Evolutionary conservation across 2,888 invertebrate species (phyloP).

Genomic region (Apotomis capreana): DNA sequence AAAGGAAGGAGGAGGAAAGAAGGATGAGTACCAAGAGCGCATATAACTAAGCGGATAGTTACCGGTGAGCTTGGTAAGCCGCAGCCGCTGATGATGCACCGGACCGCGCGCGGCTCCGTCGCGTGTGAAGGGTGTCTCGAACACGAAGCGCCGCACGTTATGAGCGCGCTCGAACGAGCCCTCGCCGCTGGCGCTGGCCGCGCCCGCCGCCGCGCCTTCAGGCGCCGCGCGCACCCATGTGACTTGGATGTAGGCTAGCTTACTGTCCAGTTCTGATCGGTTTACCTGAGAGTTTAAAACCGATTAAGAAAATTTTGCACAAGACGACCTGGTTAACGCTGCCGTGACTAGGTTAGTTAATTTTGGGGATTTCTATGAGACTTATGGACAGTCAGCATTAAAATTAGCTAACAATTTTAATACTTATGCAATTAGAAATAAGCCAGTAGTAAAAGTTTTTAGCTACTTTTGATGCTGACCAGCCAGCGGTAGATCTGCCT

Average conservation of each 20-base stretch:
- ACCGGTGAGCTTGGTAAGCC: conserved; percentile 96
- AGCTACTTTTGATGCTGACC: too few relatives aligned
- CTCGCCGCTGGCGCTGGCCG: conserved; percentile 86
- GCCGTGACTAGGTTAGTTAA: too few relatives aligned
- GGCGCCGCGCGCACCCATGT: conserved; percentile 97
- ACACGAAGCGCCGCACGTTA: conserved; percentile 95
- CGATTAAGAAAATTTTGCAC: too few relatives aligned
- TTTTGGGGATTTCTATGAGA: too few relatives aligned
- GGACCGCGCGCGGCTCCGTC: conserved; percentile 90
- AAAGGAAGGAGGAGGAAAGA: too few relatives aligned
- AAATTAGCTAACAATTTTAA: too few relatives aligned
- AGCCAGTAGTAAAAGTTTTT: too few relatives aligned
- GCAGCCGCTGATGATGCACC: conserved; percentile 95
- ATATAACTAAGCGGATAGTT: conserved; percentile 46
- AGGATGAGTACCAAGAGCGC: not conserved
- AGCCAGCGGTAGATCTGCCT: too few relatives aligned
- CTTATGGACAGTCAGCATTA: too few relatives aligned
- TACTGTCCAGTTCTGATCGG: conserved; percentile 89
- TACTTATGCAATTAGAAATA: too few relatives aligned
- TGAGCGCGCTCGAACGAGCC: conserved; percentile 96
- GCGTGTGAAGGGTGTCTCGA: conserved; percentile 96
- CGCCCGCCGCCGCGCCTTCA: conserved; percentile 89
- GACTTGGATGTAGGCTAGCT: conserved; percentile 96
- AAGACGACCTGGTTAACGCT: too few relatives aligned
- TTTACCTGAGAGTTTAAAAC: conserved; percentile 81